These are phyloP conservation scores for Aldabrachelys gigantea DNA, from an alignment of 2,113 vertebrate genomes.

Conservation along the genomic window DNA sequence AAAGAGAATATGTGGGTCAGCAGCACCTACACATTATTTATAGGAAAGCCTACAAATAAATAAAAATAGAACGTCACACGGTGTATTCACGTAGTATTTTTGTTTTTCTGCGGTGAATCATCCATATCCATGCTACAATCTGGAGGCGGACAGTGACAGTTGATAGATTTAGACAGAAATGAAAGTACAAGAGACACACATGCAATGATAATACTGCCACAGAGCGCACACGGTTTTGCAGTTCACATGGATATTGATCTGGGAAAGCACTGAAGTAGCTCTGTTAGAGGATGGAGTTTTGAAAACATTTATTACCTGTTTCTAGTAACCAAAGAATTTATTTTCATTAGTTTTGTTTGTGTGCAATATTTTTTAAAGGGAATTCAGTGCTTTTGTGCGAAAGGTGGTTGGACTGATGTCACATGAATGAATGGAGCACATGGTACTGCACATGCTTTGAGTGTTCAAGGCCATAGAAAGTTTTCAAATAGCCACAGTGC, in stretches of 20 bases:
- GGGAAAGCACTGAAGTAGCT: background rate
- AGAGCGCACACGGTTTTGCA: background rate
- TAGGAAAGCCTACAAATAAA: conserved; percentile 68
- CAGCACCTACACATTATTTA: conserved; percentile 59
- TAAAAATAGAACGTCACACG: conserved; percentile 18
- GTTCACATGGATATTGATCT: background rate
- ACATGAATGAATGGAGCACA: background rate
- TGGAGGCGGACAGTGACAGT: background rate
- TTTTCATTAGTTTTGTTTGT: background rate
- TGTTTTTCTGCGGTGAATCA: background rate
- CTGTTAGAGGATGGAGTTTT: background rate
- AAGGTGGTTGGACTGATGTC: background rate
- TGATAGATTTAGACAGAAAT: background rate
- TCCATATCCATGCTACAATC: background rate
- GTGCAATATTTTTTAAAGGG: background rate
- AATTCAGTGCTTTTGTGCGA: background rate
- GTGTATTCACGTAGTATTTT: background rate
- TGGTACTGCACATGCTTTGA: background rate
- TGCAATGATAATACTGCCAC: rapidly evolving
- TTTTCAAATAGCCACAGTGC: background rate
- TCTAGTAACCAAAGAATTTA: background rate
- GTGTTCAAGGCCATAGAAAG: conserved; percentile 7
- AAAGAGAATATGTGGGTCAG: conserved; percentile 21
- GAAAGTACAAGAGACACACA: background rate
- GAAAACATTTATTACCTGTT: background rate